Evolutionary conservation across 2,888 invertebrate genomes (phyloP).

Genomic region (Hypena proboscidalis): DNA sequence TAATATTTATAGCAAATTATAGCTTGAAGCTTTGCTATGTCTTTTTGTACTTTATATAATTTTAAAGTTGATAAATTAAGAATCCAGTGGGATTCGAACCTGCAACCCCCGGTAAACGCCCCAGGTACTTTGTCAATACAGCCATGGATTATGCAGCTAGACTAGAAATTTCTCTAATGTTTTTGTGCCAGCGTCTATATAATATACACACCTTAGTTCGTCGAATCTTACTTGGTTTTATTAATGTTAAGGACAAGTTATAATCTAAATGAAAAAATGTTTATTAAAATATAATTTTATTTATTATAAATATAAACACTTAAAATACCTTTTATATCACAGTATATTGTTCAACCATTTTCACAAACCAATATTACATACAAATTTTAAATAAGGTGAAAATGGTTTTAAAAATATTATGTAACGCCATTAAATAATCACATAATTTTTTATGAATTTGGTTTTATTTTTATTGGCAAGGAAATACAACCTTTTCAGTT

Average conservation of each 20-base stretch:
- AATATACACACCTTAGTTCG: too few species aligned
- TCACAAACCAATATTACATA: slow-evolving; percentile 22
- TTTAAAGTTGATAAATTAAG: too few species aligned
- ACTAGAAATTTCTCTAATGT: too few species aligned
- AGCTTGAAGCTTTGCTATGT: too few species aligned
- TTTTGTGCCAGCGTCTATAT: too few species aligned
- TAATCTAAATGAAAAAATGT: slow-evolving; percentile 11
- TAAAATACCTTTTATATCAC: slow-evolving; percentile 51
- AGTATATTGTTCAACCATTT: slow-evolving; percentile 44
- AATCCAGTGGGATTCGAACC: too few species aligned
- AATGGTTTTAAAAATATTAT: slow-evolving; percentile 17
- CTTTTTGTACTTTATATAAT: too few species aligned
- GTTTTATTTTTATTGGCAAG: slow-evolving; percentile 7
- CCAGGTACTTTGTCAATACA: too few species aligned
- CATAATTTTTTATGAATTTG: background rate
- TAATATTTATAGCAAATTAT: too few species aligned
- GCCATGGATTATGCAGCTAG: too few species aligned
- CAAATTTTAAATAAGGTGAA: slow-evolving; percentile 10
- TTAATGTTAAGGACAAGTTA: background rate
- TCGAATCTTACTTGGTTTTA: too few species aligned
- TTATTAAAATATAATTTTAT: slow-evolving; percentile 37
- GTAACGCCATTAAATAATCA: slow-evolving; percentile 14
- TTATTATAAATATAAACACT: slow-evolving; percentile 39
- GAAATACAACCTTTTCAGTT: slow-evolving; percentile 2
- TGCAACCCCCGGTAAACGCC: too few species aligned